Evolutionary conservation across 92 coral and sea anemone species (phyloP).

Genomic region (Chrysogorgia sp.): DNA sequence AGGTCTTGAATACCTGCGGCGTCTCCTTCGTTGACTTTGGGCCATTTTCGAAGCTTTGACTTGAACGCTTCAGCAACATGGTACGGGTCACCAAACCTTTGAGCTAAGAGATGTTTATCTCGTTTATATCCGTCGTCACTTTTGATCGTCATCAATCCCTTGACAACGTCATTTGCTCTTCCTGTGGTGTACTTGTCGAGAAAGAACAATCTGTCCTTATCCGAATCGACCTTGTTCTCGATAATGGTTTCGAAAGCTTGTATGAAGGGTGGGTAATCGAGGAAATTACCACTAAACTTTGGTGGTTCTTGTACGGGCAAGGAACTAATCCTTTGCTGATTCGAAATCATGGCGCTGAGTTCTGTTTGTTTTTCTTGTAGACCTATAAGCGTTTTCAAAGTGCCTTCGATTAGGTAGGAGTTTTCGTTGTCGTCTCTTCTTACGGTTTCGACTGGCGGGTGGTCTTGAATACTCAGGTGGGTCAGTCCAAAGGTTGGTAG

Average conservation of each 20-base stretch:
- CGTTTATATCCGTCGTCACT: constrained; percentile 7
- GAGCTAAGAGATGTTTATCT: constrained; percentile 8
- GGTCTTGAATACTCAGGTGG: too few relatives aligned
- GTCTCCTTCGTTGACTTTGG: constrained; percentile 39
- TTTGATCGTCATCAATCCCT: constrained; percentile 42
- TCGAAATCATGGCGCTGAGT: constrained; percentile 38
- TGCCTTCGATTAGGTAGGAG: neutral
- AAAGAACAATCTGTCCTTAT: constrained; percentile 43
- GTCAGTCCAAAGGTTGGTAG: too few relatives aligned
- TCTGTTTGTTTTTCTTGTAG: constrained; percentile 46
- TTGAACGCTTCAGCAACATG: constrained; percentile 46
- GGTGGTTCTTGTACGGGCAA: constrained; percentile 54
- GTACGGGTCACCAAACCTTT: constrained; percentile 40
- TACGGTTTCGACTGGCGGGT: too few relatives aligned
- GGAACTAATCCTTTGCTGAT: constrained; percentile 49
- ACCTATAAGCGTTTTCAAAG: neutral
- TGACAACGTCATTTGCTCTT: constrained; percentile 51
- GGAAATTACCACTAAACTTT: constrained; percentile 18
- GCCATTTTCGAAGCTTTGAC: constrained; percentile 34
- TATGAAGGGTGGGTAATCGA: constrained; percentile 53
- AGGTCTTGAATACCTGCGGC: constrained; percentile 30
- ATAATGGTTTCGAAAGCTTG: constrained; percentile 49
- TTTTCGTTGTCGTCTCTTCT: neutral
- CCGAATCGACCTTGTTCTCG: constrained; percentile 25
- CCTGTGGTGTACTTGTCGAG: constrained; percentile 51